Evolutionary conservation across 2,888 invertebrate species (phyloP).

Genomic region (Tipula unca): DNA sequence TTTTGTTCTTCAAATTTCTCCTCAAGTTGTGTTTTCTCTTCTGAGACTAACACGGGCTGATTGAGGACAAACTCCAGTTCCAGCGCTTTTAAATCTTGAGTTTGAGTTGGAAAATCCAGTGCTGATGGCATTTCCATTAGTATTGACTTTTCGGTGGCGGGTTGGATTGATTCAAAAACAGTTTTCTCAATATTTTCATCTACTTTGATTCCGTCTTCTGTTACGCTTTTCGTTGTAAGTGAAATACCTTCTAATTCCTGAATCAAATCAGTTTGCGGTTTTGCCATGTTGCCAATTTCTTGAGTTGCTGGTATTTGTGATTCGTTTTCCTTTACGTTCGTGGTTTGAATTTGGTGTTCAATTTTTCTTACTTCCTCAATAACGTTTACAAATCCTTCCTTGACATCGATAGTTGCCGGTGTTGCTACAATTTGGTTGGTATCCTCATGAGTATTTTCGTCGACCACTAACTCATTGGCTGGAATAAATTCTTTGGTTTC

Average conservation of each 20-base stretch:
- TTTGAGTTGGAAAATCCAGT: too few relatives aligned
- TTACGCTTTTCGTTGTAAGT: background rate
- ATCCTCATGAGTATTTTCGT: background rate
- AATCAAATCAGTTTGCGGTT: background rate
- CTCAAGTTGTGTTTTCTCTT: too few relatives aligned
- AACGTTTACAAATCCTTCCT: background rate
- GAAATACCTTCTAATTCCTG: background rate
- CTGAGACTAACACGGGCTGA: too few relatives aligned
- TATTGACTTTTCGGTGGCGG: too few relatives aligned
- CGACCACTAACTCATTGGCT: background rate
- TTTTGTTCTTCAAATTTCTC: too few relatives aligned
- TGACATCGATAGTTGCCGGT: background rate
- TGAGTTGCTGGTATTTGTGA: background rate
- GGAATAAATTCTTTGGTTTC: background rate
- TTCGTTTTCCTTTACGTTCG: background rate
- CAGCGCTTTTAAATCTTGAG: too few relatives aligned
- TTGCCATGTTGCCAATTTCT: background rate
- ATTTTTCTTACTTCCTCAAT: background rate
- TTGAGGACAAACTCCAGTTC: too few relatives aligned
- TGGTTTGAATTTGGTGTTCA: background rate
- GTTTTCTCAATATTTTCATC: background rate
- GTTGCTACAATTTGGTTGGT: background rate
- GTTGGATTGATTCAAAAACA: too few relatives aligned
- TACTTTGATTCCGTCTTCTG: background rate
- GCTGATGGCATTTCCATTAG: too few relatives aligned